Evolutionary conservation across 92 coral and sea anemone genomes (phyloP), one percentile per base, ranked within the genome.

Genomic region (Heliopora coerulea): DNA sequence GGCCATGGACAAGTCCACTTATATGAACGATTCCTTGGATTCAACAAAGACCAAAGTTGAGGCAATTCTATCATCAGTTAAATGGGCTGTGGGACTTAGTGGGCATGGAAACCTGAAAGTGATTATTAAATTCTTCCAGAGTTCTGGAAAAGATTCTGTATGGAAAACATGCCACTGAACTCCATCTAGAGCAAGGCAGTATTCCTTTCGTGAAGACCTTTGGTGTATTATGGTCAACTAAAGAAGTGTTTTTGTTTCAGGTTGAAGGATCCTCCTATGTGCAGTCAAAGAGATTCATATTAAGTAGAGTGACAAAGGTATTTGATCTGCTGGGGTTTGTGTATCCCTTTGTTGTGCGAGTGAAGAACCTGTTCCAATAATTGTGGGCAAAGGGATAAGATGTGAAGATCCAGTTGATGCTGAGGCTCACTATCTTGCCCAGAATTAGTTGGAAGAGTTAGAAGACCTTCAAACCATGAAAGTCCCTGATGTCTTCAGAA

Each of bases 171-270:
- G 86, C 86, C 7, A 39, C 78, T 6, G 68, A 74, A 32, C 62
- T 85, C 27, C 75, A 85, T 33, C 63, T 85, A 8, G 82, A 85
- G 23, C 82, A 77, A 65, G 49, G 62, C 24, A 75, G 81, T 26
- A 61, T 58, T 37, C 87, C 86, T 42, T 41, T 42, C 35, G 73
- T 57, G 25, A 85, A 85, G 56, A 80, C 85, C 26, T 28, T 73
- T 58, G 90, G 84, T 25, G 79, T 86, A 23, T 37, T 79, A 56
- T 83, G 88, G 91, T 67, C 34, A 56, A 72, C 66, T 41, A 61
- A 66, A 42, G 82, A 79, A 8, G 57, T 50, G 65, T 77, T 86
- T 65, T 83, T 79, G 21, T 82, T 86, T 30, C 28, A 65, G 27
- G 62, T 65, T 21, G 20, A 72, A 18, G 74, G 59, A 30, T 80